phyloP scores from a whole-genome alignment of 2,797 vertebrate genomes.

The Cryptoblepharus egeriae region DNA sequence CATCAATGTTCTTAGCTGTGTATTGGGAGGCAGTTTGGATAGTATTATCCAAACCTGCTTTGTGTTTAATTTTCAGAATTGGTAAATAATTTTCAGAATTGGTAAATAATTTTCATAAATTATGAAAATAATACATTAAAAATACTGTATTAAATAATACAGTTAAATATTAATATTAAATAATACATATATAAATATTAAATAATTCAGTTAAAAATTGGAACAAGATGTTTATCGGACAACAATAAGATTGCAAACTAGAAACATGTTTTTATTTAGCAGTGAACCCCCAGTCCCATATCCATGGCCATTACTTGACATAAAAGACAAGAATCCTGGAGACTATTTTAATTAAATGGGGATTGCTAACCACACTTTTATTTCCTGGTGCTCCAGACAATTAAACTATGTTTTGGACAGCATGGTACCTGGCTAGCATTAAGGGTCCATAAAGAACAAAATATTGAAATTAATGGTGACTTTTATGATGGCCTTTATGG shows the following conservation, averaged over 20 bases:
- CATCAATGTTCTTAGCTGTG: no score
- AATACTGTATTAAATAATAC: no score
- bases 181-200: no score
- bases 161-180: no score
- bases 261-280: neutral
- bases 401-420: neutral
- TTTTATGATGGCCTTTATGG: neutral
- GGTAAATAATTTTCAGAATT: no score
- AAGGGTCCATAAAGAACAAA: conserved; percentile 6
- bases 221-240: neutral
- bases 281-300: neutral
- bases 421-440: neutral
- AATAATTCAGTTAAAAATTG: neutral
- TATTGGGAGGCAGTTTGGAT: no score
- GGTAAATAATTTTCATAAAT: no score
- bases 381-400: neutral
- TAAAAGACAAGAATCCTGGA: neutral
- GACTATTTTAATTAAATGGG: conserved; percentile 42
- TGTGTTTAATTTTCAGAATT: neutral
- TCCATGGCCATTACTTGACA: neutral
- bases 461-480: neutral
- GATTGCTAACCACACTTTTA: conserved; percentile 14
- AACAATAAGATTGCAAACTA: neutral
- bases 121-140: no score
- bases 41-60: no score